Percentiles rank a stretch among this genome's conserved stretches.
Conservation (phyloP, 2,113 vertebrate genomes). For the Capreolus pygargus region DNA sequence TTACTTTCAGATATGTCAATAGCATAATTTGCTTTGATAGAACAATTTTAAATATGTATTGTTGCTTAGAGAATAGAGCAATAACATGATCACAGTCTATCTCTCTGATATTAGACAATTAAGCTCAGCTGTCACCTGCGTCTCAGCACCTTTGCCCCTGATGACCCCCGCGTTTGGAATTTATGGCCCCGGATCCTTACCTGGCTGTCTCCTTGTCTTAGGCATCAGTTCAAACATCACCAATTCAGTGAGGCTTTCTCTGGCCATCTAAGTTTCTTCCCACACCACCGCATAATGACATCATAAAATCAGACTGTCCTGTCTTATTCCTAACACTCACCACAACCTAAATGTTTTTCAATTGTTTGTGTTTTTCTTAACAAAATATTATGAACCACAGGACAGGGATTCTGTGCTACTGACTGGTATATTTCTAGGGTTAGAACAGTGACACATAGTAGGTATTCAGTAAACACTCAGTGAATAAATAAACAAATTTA, state of each 20-base stretch:
- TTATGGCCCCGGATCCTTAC: neutral
- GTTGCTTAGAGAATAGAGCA: neutral
- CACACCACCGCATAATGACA: neutral
- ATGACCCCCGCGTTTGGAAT: neutral
- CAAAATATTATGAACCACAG: neutral
- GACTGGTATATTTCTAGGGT: neutral
- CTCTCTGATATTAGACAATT: neutral
- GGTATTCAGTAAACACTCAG: neutral
- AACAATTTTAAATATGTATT: neutral
- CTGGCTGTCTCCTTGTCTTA: neutral
- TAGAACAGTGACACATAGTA: neutral
- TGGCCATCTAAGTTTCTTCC: neutral
- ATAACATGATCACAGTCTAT: neutral
- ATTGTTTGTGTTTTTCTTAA: neutral
- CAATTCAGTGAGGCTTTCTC: neutral
- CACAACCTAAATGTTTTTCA: neutral
- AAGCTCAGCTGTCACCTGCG: neutral
- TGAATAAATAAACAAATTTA: neutral
- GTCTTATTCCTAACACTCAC: neutral
- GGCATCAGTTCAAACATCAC: neutral
- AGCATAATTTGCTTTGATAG: neutral
- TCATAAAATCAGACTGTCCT: neutral
- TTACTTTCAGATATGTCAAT: neutral
- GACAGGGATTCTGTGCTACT: neutral
- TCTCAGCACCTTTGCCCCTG: neutral